These are phyloP conservation scores for Lamprotornis superbus DNA, from an alignment of 2,113 vertebrate genomes.

Conservation along the genomic window DNA sequence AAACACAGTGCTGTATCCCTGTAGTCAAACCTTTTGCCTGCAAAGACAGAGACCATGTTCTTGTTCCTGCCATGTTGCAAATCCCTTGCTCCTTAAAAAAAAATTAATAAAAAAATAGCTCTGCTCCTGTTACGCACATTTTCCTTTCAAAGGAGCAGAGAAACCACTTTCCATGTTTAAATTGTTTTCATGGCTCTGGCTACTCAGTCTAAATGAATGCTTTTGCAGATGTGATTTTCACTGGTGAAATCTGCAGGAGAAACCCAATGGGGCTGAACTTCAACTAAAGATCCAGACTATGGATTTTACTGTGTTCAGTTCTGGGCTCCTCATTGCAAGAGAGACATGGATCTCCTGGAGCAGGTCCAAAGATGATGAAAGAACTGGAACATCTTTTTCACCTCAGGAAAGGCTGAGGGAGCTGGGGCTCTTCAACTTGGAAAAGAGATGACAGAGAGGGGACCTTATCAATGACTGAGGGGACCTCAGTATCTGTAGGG, in stretches of 20 bases:
- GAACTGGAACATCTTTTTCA: background rate
- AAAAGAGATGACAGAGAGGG: background rate
- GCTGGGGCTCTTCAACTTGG: background rate
- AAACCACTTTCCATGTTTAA: background rate
- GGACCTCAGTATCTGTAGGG: background rate
- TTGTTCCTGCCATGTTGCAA: background rate
- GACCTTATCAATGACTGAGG: background rate
- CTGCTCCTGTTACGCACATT: background rate
- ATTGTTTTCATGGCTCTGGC: background rate
- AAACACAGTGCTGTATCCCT: background rate
- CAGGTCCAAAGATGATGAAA: background rate
- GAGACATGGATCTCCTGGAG: background rate
- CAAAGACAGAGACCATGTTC: accelerated
- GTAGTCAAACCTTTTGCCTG: accelerated
- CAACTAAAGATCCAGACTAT: background rate
- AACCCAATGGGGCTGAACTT: background rate
- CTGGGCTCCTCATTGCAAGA: background rate
- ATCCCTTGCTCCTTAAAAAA: background rate
- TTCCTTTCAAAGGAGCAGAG: background rate
- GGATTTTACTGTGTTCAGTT: background rate
- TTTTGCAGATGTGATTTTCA: background rate
- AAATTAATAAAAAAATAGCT: background rate
- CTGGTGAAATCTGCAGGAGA: background rate
- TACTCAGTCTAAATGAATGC: background rate
- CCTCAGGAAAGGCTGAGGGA: background rate